Evolutionary conservation across 2,113 vertebrate species (phyloP), one percentile per base, ranked within the genome.

Genomic region (Calonectris borealis): DNA sequence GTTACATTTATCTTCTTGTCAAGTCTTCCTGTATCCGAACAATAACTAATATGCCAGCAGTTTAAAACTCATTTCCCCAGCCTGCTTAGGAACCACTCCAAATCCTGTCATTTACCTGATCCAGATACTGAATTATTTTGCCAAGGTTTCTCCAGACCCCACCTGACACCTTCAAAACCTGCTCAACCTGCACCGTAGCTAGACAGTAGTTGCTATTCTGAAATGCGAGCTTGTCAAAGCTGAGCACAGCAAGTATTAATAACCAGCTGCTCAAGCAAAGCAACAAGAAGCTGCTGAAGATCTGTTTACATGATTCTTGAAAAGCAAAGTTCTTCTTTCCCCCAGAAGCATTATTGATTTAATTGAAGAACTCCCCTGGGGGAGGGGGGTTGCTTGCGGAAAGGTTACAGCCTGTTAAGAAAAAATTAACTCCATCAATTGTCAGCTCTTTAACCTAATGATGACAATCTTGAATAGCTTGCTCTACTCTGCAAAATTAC

Each of bases 391-490:
- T 95, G 84, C 78, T 51, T 73, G 54, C 29, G 9, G 83, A 95
- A 97, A 96, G 95, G 96, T 96, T 95, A 65, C 54, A 95, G 87
- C 88, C 93, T 95, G 90, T 88, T 95, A 93, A 85, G 88, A 69
- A 94, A 96, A 96, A 96, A 96, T 96, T 88, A 94, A 82, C 93
- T 76, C 78, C 86, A 81, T 93, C 96, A 96, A 65, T 97, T 97
- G 92, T 95, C 92, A 94, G 85, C 97, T 97, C 93, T 94, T 97
- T 96, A 97, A 94, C 91, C 87, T 97, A 97, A 97, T 97, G 95
- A 97, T 96, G 90, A 96, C 81, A 97, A 93, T 94, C 94, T 84
- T 75, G 68, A 97, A 93, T 83, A 94, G 81, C 62, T 96, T 93
- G 72, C 90, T 95, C 65, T 90, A 90, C 88, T 95, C 91, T 57